Evolutionary conservation across 2,113 vertebrate genomes (phyloP).

Genomic region (Megatriorchis doriae): DNA sequence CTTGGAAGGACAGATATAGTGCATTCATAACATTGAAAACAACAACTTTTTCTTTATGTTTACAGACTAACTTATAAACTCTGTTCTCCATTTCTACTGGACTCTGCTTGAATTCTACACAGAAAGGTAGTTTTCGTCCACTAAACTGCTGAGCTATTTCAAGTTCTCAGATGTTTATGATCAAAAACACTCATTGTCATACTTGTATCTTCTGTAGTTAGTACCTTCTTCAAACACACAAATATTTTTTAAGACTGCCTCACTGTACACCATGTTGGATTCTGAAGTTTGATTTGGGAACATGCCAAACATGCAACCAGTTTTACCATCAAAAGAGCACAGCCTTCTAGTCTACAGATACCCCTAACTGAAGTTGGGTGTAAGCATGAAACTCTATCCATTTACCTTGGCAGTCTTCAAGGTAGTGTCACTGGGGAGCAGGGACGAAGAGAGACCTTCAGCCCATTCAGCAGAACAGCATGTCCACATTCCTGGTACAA

Average conservation of each 20-base stretch:
- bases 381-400: background rate
- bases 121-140: background rate
- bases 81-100: background rate
- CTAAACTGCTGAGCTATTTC: background rate
- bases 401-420: background rate
- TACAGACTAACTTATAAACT: background rate
- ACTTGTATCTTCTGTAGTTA: background rate
- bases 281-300: background rate
- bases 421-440: background rate
- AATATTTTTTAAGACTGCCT: background rate
- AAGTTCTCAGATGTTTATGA: background rate
- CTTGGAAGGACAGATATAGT: background rate
- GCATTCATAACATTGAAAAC: background rate
- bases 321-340: background rate
- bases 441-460: background rate
- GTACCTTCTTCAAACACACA: background rate
- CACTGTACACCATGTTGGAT: background rate
- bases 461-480: background rate
- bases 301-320: background rate
- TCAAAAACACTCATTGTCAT: background rate
- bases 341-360: background rate
- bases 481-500: background rate
- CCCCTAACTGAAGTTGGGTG: background rate
- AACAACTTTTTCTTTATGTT: background rate
- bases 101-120: background rate